Percentiles rank a stretch among this genome's conserved stretches.
Evolutionary conservation across 2,888 invertebrate species (phyloP).

Genomic region (Caenorhabditis auriculariae): DNA sequence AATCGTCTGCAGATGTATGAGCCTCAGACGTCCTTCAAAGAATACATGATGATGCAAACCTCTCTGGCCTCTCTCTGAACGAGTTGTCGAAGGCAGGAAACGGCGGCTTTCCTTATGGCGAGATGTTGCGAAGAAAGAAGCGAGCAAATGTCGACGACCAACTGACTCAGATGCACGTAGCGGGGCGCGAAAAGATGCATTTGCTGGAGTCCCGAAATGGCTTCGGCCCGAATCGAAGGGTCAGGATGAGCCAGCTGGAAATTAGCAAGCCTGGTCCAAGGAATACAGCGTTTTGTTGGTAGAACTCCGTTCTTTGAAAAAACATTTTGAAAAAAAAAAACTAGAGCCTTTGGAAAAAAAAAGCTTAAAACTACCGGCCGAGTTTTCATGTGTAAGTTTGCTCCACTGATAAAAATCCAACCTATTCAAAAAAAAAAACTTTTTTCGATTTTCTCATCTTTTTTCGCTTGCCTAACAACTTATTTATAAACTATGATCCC

Average conservation of each 20-base stretch:
- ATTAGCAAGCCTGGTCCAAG: no score
- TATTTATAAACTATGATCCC: no score
- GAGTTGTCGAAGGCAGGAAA: constrained; percentile 89
- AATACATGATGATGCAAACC: constrained; percentile 68
- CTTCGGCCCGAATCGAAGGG: constrained; percentile 89
- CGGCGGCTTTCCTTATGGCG: constrained; percentile 85
- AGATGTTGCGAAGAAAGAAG: constrained; percentile 82
- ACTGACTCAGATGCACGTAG: constrained; percentile 81
- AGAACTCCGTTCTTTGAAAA: neutral
- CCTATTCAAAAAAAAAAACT: neutral
- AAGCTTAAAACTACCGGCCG: no score
- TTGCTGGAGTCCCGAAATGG: constrained; percentile 92
- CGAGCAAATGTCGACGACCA: constrained; percentile 67
- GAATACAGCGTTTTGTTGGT: neutral
- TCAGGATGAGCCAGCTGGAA: constrained; percentile 72
- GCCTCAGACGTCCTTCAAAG: neutral
- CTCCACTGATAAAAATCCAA: neutral
- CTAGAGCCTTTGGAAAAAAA: no score
- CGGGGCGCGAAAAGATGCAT: constrained; percentile 94
- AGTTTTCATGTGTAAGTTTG: no score
- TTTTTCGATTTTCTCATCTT: neutral
- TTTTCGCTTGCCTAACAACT: neutral
- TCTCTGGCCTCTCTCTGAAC: constrained; percentile 94
- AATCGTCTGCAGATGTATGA: neutral
- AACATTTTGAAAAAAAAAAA: neutral